These are phyloP conservation scores for Reticulitermes lucifugus DNA, from an alignment of 2,888 invertebrate species.

Conservation along the genomic window DNA sequence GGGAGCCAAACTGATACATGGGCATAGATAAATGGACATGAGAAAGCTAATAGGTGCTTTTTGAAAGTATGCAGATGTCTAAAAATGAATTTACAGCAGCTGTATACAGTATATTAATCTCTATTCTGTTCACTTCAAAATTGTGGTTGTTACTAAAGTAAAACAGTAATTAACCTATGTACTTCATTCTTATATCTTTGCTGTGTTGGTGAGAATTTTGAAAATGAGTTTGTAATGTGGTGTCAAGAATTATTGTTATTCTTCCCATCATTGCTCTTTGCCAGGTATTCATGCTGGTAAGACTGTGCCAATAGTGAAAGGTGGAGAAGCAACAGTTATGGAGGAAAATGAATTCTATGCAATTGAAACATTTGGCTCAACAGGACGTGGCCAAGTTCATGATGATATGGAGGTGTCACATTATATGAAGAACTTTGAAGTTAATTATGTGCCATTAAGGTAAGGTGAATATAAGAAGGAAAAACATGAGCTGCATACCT, in stretches of 20 bases:
- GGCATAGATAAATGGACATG: too few species aligned
- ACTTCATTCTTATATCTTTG: too few species aligned
- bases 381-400: slow-evolving; percentile 93
- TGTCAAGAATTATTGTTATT: neutral
- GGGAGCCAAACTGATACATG: too few species aligned
- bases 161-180: too few species aligned
- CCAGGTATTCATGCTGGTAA: slow-evolving; percentile 94
- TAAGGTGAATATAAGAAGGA: slow-evolving; percentile 59
- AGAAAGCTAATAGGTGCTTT: too few species aligned
- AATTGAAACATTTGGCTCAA: slow-evolving; percentile 99
- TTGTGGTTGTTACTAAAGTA: too few species aligned
- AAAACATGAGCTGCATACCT: too few species aligned
- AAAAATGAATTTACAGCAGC: too few species aligned
- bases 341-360: slow-evolving; percentile 99
- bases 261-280: slow-evolving; percentile 53
- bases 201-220: too few species aligned
- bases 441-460: slow-evolving; percentile 89
- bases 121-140: too few species aligned
- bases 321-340: slow-evolving; percentile 97
- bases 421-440: slow-evolving; percentile 99
- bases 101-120: too few species aligned
- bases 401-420: slow-evolving; percentile 99
- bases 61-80: too few species aligned
- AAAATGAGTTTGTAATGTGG: neutral
- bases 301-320: slow-evolving; percentile 99